phyloP scores from a whole-genome alignment of 2,797 vertebrate species.

The Sternotherus odoratus region DNA sequence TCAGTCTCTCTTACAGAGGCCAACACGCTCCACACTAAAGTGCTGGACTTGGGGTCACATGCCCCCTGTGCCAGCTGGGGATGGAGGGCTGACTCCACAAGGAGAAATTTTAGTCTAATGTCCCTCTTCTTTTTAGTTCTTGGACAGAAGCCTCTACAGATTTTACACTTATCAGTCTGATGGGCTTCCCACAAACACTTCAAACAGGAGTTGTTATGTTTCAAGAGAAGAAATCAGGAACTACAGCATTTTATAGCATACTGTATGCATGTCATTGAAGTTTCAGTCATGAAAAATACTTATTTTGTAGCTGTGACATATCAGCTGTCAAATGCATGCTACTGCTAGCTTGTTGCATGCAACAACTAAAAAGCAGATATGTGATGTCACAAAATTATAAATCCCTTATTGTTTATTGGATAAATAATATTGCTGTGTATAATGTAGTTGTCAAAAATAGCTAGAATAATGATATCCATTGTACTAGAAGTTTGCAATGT shows the following conservation, averaged over 20 bases:
- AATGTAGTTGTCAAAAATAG: background rate
- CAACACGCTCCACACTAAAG: too few relatives aligned
- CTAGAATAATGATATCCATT: background rate
- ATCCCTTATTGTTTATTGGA: background rate
- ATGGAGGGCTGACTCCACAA: too few relatives aligned
- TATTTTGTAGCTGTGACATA: background rate
- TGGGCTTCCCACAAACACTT: too few relatives aligned
- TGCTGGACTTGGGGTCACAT: too few relatives aligned
- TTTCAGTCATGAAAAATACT: background rate
- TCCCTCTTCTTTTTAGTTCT: too few relatives aligned
- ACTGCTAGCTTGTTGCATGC: background rate
- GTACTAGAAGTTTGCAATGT: background rate
- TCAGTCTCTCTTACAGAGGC: too few relatives aligned
- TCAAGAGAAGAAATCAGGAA: accelerated
- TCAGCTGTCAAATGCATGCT: background rate
- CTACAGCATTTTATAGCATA: background rate
- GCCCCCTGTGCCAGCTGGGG: too few relatives aligned
- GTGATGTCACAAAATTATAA: background rate
- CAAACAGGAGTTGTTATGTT: background rate
- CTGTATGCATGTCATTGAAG: background rate
- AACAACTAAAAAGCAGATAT: background rate
- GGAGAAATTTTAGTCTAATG: too few relatives aligned
- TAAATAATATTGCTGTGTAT: background rate
- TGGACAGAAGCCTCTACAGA: too few relatives aligned
- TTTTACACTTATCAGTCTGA: too few relatives aligned